Evolutionary conservation across 2,888 invertebrate genomes (phyloP), one percentile per base, ranked within the genome.

Genomic region (Pristionchus entomophagus): DNA sequence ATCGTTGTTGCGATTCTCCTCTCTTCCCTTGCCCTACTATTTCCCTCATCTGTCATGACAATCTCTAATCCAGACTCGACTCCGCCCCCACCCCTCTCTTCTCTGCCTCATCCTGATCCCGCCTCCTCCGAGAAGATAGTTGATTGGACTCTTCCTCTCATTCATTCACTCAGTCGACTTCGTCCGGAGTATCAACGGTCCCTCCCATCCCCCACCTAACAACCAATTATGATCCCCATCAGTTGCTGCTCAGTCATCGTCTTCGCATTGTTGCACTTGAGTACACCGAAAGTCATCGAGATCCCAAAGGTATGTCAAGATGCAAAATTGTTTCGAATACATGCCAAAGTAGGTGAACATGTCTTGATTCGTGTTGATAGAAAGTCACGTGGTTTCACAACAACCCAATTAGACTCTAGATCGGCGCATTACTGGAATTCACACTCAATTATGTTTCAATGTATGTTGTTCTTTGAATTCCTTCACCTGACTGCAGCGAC

Each of bases 1-100:
- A 22, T 69, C 32, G 29, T 22, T 35, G 65, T 32, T 32, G 29
- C 35, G 35, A 5, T 22, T 45, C 45, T 41, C 35, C 38, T 12
- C 6, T 38, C 22, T n/a, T 26, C 41, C 14, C 19, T 45, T 10
- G 19, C 32, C 78, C 32, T n/a, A 51, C 49, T 51, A 45, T 12
- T 49, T n/a, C 26, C 26, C 45, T 49, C 51, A 32, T 29, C 51
- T 38, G 41, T 73, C 73, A 73, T 73, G 22, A 73, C n/a, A n/a
- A 73, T 73, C 73, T 73, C 73, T 73, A 73, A 73, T 73, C 73
- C 41, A 41, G 41, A 32, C 41, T 73, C 26, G 41, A 73, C 73
- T 73, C 73, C 73, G 73, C 73, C 73, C 41, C 73, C n/a, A n/a
- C n/a, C n/a, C n/a, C n/a, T n/a, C n/a, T n/a, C n/a, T n/a, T n/a